phyloP scores from a whole-genome alignment of 2,113 vertebrate species.

The Catharus minimus region DNA sequence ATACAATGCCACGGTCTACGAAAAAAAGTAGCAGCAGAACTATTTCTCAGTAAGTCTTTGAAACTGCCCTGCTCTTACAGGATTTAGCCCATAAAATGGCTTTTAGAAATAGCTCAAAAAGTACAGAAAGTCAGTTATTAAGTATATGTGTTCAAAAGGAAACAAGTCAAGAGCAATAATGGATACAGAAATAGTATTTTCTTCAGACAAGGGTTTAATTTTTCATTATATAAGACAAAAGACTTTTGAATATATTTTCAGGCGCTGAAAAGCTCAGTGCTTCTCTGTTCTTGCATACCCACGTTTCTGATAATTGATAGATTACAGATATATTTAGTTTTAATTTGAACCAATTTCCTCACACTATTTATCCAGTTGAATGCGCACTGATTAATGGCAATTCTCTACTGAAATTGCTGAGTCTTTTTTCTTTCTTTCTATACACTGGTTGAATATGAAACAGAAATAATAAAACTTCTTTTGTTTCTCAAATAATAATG shows the following conservation, averaged over 20 bases:
- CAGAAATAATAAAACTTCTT: slow-evolving; percentile 8
- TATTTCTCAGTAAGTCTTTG: neutral
- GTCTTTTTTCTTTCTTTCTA: neutral
- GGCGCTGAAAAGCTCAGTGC: neutral
- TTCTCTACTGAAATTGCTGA: neutral
- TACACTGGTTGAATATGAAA: neutral
- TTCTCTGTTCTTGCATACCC: neutral
- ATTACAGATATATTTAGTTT: slow-evolving; percentile 27
- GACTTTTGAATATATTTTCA: neutral
- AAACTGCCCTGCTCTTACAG: neutral
- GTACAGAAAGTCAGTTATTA: neutral
- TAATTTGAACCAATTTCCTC: neutral
- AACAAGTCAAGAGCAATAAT: neutral
- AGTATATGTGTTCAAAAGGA: neutral
- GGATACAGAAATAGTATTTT: neutral
- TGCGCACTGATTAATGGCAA: neutral
- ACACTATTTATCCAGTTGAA: neutral
- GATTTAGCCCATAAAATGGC: neutral
- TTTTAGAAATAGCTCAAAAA: slow-evolving; percentile 9
- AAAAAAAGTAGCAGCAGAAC: neutral
- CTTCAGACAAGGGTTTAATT: neutral
- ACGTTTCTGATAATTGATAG: neutral
- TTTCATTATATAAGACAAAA: slow-evolving; percentile 25
- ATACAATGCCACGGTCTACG: neutral
- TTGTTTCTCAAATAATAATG: slow-evolving; percentile 30